Conservation (phyloP, 2,113 vertebrate genomes). For the Gobius niger region DNA sequence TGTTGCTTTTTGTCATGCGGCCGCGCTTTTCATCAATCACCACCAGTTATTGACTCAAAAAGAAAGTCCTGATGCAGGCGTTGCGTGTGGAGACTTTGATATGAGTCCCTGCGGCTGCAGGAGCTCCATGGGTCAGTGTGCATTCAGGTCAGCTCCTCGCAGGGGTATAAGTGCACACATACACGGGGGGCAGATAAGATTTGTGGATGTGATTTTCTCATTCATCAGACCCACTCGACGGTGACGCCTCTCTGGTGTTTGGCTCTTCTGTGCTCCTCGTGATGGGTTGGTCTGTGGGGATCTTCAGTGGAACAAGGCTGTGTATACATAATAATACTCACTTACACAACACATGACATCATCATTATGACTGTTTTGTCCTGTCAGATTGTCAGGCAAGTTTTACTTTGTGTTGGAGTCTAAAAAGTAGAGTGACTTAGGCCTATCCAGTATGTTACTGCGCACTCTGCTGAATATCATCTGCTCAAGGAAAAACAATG, state of each 20-base stretch:
- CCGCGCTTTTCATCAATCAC: background rate
- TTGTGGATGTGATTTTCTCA: constrained; percentile 43
- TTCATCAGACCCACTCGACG: constrained; percentile 40
- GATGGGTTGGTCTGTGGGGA: constrained; percentile 1
- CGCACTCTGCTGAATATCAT: too few relatives aligned
- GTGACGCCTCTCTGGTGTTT: constrained; percentile 4
- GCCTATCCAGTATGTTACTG: too few relatives aligned
- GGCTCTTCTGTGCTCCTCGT: constrained; percentile 5
- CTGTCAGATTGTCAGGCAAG: background rate
- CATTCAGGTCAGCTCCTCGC: background rate
- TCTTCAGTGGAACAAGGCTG: background rate
- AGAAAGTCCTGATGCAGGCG: background rate
- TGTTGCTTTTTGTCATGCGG: background rate
- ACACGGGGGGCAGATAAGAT: constrained; percentile 32
- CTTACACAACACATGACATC: too few relatives aligned
- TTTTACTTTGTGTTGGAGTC: background rate
- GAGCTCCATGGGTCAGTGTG: constrained; percentile 11
- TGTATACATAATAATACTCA: constrained; percentile 1
- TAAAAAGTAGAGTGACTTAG: background rate
- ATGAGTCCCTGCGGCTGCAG: constrained; percentile 1
- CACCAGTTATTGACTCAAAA: background rate
- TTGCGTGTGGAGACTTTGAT: background rate
- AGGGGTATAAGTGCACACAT: constrained; percentile 28
- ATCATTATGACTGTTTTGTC: background rate
- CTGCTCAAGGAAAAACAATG: too few relatives aligned